Base-by-base conservation (phyloP, 1,140 invertebrate genomes). In the Drosophila takahashii region DNA sequence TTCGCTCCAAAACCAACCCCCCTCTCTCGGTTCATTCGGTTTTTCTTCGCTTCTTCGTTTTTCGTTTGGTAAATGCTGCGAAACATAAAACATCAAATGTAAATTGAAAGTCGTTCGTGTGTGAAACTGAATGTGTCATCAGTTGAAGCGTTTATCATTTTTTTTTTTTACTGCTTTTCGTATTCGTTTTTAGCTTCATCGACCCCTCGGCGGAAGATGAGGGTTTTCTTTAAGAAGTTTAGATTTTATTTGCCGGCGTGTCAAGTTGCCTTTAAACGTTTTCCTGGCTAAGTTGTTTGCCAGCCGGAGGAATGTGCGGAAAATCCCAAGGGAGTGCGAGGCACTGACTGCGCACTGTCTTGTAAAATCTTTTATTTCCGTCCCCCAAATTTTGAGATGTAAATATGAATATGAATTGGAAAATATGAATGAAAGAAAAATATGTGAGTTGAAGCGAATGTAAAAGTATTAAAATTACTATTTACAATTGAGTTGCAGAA, bases 11-110 rank as follows among this genome's bases (percentile, higher is more conserved):
- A 32, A 7, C 7, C 29, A 15, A 11, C 13, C 8, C 29, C 36
- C 5, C 27, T 8, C 29, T 8, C 29, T 32, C 29, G 51, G 41
- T 47, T 39, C 47, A 27, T 62, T 54, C 37, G 27, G 41, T 47
- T 37, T 61, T 54, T 54, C 26, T 57, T 53, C 57, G 58, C 48
- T 61, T 56, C 29, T 60, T 53, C 57, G 58, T 48, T 61, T 56
- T 70, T 58, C 76, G 80, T 65, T 86, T 71, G 65, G 83, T 89
- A 89, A 89, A 89, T 80, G 84, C 84, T 89, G 85, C 79, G 79
- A 89, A 89, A 89, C 84, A 89, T 89, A 89, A 89, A 89, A 89
- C 84, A 89, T 89, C 84, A 89, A 89, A 89, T 89, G 84, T 89
- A 89, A 89, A 89, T 89, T 89, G 84, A 89, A 89, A 89, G 77